phyloP scores from a whole-genome alignment of 1,140 invertebrate species.

The Nixonia krombeini region DNA sequence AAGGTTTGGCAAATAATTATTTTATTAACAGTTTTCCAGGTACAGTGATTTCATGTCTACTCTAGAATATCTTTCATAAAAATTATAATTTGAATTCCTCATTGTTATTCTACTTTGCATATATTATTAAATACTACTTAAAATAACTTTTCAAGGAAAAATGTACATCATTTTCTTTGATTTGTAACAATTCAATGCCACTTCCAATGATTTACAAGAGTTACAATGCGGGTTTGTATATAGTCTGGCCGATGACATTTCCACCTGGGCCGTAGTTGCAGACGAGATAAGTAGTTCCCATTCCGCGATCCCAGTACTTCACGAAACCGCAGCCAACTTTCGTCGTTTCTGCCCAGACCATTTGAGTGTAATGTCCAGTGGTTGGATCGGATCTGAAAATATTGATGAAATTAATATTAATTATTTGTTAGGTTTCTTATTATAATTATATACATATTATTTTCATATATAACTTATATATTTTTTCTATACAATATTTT shows the following conservation, averaged over 20 bases:
- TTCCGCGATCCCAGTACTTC: conserved; percentile 20
- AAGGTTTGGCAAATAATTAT: too few species aligned
- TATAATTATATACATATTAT: background rate
- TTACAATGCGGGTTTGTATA: conserved; percentile 26
- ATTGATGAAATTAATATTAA: conserved; percentile 16
- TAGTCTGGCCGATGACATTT: conserved; percentile 32
- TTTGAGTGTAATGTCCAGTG: conserved; percentile 61
- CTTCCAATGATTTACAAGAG: too few species aligned
- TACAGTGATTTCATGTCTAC: too few species aligned
- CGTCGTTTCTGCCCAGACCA: conserved; percentile 58
- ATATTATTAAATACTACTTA: too few species aligned
- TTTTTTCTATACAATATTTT: background rate
- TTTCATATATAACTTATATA: background rate
- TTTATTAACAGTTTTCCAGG: too few species aligned
- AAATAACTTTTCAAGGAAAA: too few species aligned
- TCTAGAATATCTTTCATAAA: background rate
- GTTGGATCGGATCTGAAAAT: conserved; percentile 1
- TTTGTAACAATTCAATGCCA: too few species aligned
- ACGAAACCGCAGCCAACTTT: conserved; percentile 58
- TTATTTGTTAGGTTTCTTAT: background rate
- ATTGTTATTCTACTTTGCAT: too few species aligned
- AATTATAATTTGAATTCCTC: background rate
- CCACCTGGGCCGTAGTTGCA: conserved; percentile 72
- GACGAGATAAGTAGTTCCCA: conserved; percentile 26
- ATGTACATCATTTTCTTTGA: background rate